Base-by-base conservation (phyloP, 2,888 invertebrate genomes). In the Caradrina clavipalpis region DNA sequence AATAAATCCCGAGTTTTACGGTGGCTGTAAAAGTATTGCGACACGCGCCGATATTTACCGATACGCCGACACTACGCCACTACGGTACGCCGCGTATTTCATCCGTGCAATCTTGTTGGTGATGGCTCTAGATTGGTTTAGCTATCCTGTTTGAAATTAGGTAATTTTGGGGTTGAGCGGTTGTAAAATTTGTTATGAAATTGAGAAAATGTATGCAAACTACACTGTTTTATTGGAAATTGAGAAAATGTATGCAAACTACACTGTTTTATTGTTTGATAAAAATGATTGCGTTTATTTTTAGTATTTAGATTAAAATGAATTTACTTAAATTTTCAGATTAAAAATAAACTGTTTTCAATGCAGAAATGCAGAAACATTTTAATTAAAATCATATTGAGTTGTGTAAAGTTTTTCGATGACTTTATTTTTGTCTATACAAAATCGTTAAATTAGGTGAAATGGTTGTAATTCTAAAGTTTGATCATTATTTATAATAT, bases 1-100 rank as follows among this genome's bases (percentile, higher is more conserved):
- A 75, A 82, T 83, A 84, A 83, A 82, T 83, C 76, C 49, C 35
- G 31, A 59, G 79, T 81, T 83, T 83, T 84, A 83, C 78, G 74
- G 72, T 58, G 57, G 79, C 62, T 15, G 83, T 84, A 81, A 83
- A 82, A 77, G 76, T 75, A 69, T 83, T 84, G 82, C 84, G 82
- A 80, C 83, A 83, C 69, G 68, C 73, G 68, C 71, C 67, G 58
- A 66, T 79, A 78, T 81, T 73, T 78, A 71, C 79, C 66, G 53
- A 61, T 78, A 74, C 77, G 56, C 49, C 59, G 26, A 56, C 51
- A 51, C 45, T 35, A 67, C 53, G 51, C 19, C 42, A 53, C 50
- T 61, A 35, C 70, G 49, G 19, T 26, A 55, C 72, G 58, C 51
- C 69, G 51, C 59, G 56, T 66, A 64, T 73, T 75, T 63, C 70